Conservation (phyloP, 2,113 vertebrate genomes). For the Mystacornis crossleyi region DNA sequence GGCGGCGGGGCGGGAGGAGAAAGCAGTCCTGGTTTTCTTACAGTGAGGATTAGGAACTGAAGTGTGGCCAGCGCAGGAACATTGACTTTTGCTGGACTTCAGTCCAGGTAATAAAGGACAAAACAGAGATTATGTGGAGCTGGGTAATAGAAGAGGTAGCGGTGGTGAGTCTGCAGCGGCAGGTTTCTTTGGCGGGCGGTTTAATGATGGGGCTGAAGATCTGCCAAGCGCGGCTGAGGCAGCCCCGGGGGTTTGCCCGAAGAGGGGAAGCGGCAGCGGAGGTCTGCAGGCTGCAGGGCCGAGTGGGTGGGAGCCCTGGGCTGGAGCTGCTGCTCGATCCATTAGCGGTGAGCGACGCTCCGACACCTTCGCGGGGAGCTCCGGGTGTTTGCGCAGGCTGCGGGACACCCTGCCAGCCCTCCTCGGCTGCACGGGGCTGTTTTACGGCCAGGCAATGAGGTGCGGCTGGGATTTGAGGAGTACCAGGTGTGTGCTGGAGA, state of each 20-base stretch:
- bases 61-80: not conserved
- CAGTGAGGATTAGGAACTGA: not conserved
- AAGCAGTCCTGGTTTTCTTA: not conserved
- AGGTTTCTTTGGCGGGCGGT: not conserved
- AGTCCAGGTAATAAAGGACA: not conserved
- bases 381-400: not conserved
- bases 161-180: not conserved
- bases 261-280: not conserved
- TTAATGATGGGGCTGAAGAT: conserved; percentile 13
- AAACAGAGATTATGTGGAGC: not conserved
- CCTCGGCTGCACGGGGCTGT: not conserved
- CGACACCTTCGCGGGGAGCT: not conserved
- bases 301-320: not conserved
- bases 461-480: not conserved
- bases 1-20: accelerated
- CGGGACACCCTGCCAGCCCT: not conserved
- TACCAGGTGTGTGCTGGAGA: not conserved
- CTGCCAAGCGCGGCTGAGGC: not conserved
- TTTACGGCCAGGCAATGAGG: not conserved
- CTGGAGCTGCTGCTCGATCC: not conserved
- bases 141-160: conserved; percentile 30
- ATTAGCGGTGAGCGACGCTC: not conserved
- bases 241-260: not conserved
- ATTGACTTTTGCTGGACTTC: not conserved
- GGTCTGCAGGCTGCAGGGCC: not conserved